Evolutionary conservation across 2,888 invertebrate species (phyloP).

Genomic region (Tiliacea aurago): DNA sequence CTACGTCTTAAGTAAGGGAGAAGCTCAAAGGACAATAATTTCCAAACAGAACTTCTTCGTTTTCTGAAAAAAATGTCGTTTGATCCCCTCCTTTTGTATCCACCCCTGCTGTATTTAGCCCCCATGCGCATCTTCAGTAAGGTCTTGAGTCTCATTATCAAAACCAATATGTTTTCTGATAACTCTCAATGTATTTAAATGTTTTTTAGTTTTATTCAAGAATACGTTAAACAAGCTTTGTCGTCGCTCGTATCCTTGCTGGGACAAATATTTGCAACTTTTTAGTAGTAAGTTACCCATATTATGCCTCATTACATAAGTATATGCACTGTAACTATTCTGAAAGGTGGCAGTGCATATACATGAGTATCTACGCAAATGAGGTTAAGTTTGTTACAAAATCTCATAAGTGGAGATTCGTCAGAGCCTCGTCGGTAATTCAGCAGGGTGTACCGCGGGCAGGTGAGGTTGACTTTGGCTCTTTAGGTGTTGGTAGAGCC

Average conservation of each 20-base stretch:
- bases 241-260: slow-evolving; percentile 1
- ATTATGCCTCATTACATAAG: not conserved
- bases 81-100: slow-evolving; percentile 25
- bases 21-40: slow-evolving; percentile 6
- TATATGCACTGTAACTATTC: not conserved
- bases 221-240: not conserved
- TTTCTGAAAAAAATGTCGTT: not conserved
- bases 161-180: not conserved
- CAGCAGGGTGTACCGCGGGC: slow-evolving; percentile 41
- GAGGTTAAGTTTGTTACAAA: not conserved
- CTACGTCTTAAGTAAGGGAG: not conserved
- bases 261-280: not conserved
- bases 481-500: slow-evolving; percentile 17
- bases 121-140: not conserved
- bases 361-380: not conserved
- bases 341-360: not conserved
- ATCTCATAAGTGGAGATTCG: slow-evolving; percentile 13
- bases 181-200: not conserved
- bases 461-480: slow-evolving; percentile 46
- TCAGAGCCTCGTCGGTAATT: slow-evolving; percentile 31
- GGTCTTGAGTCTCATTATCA: not conserved
- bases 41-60: not conserved
- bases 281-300: not conserved
- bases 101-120: not conserved
- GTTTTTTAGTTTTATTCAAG: not conserved